A percentile compares a stretch with the other conserved stretches of the same genome.
Evolutionary conservation across 2,888 invertebrate species (phyloP).

Genomic region (Abrostola tripartita): DNA sequence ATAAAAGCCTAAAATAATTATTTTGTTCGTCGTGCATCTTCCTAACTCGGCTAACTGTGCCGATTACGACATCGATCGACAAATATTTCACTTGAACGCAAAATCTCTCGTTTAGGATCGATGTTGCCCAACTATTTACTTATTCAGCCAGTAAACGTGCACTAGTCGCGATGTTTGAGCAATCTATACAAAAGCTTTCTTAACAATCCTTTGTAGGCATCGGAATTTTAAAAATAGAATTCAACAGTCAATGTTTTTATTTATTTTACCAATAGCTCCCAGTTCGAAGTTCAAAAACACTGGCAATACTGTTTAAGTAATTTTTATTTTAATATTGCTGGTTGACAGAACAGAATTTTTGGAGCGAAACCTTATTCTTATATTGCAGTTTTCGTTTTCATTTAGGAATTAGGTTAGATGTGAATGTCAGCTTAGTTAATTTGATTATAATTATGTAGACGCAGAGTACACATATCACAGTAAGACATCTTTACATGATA

Average conservation of each 20-base stretch:
- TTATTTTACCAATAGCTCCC: background rate
- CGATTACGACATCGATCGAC: constrained; percentile 60
- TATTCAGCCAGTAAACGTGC: constrained; percentile 65
- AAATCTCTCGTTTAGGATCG: constrained; percentile 58
- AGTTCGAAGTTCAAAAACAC: constrained; percentile 32
- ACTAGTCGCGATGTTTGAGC: constrained; percentile 38
- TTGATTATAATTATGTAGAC: too few species aligned
- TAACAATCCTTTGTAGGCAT: constrained; percentile 24
- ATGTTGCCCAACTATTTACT: constrained; percentile 64
- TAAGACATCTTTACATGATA: too few species aligned
- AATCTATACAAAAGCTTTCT: constrained; percentile 43
- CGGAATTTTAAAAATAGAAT: constrained; percentile 23
- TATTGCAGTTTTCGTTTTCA: constrained; percentile 2
- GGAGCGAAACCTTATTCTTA: constrained; percentile 4
- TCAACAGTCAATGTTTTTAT: background rate
- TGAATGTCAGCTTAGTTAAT: constrained; percentile 4
- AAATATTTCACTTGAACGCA: constrained; percentile 66
- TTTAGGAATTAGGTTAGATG: constrained; percentile 2
- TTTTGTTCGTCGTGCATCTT: constrained; percentile 42
- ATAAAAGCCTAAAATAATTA: constrained; percentile 27
- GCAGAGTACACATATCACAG: too few species aligned
- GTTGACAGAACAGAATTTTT: background rate
- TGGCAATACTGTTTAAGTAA: background rate
- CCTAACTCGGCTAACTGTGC: constrained; percentile 26
- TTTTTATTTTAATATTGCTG: constrained; percentile 1